Evolutionary conservation across 1,140 invertebrate species (phyloP).

Genomic region (Drosophila quadrilineata): DNA sequence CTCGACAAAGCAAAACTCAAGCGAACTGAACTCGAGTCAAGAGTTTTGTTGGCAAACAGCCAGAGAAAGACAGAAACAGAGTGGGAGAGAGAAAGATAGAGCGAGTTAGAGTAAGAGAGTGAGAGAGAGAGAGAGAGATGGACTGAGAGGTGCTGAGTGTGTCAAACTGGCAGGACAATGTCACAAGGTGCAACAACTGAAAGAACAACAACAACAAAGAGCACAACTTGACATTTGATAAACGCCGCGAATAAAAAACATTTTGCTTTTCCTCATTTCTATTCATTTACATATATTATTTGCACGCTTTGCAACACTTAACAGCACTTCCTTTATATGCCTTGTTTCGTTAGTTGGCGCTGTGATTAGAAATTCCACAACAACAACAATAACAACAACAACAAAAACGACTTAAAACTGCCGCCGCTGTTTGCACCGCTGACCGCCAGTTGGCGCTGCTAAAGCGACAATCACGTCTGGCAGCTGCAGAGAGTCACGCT

Average conservation of each 20-base stretch:
- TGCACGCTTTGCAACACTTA: not conserved
- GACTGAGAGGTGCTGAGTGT: not conserved
- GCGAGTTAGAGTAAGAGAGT: too few species aligned
- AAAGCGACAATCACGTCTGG: too few species aligned
- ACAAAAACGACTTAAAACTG: not conserved
- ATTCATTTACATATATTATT: not conserved
- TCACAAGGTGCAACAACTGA: constrained; percentile 45
- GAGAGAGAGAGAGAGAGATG: not conserved
- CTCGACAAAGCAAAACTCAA: constrained; percentile 58
- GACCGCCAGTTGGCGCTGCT: not conserved
- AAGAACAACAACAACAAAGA: constrained; percentile 20
- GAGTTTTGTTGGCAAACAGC: constrained; percentile 49
- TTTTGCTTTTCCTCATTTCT: not conserved
- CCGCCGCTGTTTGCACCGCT: too few species aligned
- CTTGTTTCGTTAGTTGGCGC: not conserved
- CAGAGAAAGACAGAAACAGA: constrained; percentile 14
- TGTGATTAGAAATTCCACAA: too few species aligned
- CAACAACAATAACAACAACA: not conserved
- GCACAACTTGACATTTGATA: constrained; percentile 36
- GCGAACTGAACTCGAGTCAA: constrained; percentile 61
- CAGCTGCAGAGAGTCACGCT: too few species aligned
- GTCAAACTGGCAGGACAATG: constrained; percentile 29
- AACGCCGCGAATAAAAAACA: not conserved
- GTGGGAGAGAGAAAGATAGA: not conserved
- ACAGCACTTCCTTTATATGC: too few species aligned